phyloP scores from a whole-genome alignment of 2,113 vertebrate genomes.

The Pluvianellus socialis region DNA sequence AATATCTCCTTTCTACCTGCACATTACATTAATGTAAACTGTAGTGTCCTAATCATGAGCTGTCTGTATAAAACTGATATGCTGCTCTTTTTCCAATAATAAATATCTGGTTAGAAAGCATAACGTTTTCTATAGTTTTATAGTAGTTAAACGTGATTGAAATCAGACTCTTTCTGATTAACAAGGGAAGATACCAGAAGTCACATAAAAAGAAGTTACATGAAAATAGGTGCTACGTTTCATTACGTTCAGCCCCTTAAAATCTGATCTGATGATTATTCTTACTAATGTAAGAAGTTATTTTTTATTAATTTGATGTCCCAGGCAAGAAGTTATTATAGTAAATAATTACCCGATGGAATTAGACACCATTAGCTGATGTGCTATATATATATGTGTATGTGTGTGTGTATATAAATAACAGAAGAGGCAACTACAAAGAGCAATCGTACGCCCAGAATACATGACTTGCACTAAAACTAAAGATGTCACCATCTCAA shows the following conservation, averaged over 20 bases:
- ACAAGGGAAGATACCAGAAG: neutral
- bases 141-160: neutral
- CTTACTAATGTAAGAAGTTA: neutral
- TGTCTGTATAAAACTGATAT: neutral
- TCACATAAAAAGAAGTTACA: neutral
- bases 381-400: too few species aligned
- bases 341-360: neutral
- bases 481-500: neutral
- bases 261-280: neutral
- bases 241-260: neutral
- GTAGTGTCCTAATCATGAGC: neutral
- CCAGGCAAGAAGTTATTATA: neutral
- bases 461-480: neutral
- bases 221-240: fast-evolving
- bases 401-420: neutral
- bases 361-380: neutral
- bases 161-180: neutral
- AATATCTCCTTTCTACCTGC: neutral
- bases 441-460: neutral
- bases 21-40: neutral
- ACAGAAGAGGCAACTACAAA: neutral
- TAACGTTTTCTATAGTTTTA: neutral
- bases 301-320: neutral
- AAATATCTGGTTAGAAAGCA: neutral
- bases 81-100: neutral